Percentiles rank a stretch among this genome's conserved stretches.
Evolutionary conservation across 1,140 invertebrate species (phyloP).

Genomic region (Sinella curviseta): DNA sequence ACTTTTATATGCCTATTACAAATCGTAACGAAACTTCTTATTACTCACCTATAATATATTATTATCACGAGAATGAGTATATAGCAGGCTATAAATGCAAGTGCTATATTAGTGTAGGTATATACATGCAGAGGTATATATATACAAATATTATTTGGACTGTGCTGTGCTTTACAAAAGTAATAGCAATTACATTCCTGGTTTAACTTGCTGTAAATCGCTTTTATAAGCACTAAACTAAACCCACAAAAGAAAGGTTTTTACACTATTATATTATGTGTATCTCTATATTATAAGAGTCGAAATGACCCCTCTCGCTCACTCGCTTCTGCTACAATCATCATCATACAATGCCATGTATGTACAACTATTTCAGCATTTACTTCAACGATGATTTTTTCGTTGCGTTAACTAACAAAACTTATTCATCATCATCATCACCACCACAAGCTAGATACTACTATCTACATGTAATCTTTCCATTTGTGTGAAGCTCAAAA

Average conservation of each 20-base stretch:
- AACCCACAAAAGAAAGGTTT: neutral
- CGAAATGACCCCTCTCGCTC: too few species aligned
- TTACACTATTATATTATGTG: too few species aligned
- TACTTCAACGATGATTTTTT: slow-evolving; percentile 24
- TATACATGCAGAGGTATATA: too few species aligned
- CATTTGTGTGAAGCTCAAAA: slow-evolving; percentile 17
- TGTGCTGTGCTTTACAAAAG: neutral
- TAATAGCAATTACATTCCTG: neutral
- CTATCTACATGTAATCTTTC: slow-evolving; percentile 12
- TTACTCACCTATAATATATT: neutral
- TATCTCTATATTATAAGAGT: too few species aligned
- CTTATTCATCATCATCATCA: slow-evolving; percentile 8
- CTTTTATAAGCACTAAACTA: neutral
- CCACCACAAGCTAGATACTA: neutral
- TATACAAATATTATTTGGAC: neutral
- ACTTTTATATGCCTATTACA: too few species aligned
- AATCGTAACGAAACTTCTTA: neutral
- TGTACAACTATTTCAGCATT: neutral
- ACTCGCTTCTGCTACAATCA: neutral
- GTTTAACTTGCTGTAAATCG: neutral
- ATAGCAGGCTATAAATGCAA: neutral
- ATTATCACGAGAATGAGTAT: neutral
- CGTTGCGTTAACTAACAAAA: slow-evolving; percentile 4
- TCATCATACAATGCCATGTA: neutral
- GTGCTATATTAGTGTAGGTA: too few species aligned